phyloP scores from a whole-genome alignment of 2,888 invertebrate species.

The Drosophila basisetae region DNA sequence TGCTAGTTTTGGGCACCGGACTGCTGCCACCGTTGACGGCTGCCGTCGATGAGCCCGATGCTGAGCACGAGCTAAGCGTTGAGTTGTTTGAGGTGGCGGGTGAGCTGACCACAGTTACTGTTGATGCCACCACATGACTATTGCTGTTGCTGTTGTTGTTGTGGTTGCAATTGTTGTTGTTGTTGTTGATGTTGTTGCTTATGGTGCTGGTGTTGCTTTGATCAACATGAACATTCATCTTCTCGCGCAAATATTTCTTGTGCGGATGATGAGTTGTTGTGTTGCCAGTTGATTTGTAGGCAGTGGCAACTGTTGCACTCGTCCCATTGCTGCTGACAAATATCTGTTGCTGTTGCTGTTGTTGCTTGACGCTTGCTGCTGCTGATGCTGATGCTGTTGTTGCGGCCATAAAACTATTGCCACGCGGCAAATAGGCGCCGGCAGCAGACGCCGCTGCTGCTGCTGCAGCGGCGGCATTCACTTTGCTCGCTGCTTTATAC shows the following conservation, averaged over 20 bases:
- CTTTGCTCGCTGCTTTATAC: conserved; percentile 82
- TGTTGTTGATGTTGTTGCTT: conserved; percentile 1
- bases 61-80: conserved; percentile 64
- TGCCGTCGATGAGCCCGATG: conserved; percentile 76
- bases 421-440: conserved; percentile 40
- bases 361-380: conserved; percentile 36
- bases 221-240: conserved; percentile 84
- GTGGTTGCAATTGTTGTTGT: background rate
- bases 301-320: conserved; percentile 23
- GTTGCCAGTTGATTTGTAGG: conserved; percentile 54
- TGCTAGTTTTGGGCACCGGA: conserved; percentile 69
- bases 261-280: conserved; percentile 85
- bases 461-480: conserved; percentile 42
- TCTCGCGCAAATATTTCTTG: conserved; percentile 85
- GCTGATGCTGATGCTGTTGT: conserved; percentile 25
- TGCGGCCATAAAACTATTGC: conserved; percentile 41
- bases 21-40: conserved; percentile 83
- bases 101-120: conserved; percentile 82
- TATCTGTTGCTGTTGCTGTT: conserved; percentile 54
- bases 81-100: conserved; percentile 83
- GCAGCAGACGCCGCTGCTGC: conserved; percentile 15
- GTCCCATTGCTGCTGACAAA: conserved; percentile 66
- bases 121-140: conserved; percentile 68
- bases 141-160: conserved; percentile 37
- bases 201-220: conserved; percentile 65